These are phyloP conservation scores for Falcunculus frontatus DNA, from an alignment of 2,113 vertebrate species.

Conservation along the genomic window DNA sequence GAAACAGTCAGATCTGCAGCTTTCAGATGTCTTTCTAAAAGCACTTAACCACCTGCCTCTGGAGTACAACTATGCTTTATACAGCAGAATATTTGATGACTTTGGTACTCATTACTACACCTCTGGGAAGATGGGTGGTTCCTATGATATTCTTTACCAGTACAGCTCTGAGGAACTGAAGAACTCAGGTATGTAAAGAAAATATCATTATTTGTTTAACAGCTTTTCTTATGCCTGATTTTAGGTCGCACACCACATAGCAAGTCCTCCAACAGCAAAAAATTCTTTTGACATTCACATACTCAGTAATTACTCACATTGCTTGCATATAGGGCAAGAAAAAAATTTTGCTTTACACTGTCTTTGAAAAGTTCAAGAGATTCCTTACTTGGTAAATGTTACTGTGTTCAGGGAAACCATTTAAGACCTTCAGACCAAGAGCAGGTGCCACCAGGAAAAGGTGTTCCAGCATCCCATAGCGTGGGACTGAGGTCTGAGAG, in stretches of 20 bases:
- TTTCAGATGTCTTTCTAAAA: slow-evolving; percentile 83
- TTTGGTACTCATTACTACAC: slow-evolving; percentile 93
- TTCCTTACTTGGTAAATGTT: background rate
- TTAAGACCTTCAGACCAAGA: background rate
- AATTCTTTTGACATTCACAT: background rate
- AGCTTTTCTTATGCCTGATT: background rate
- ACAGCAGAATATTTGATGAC: slow-evolving; percentile 86
- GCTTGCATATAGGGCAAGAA: background rate
- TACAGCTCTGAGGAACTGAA: slow-evolving; percentile 80
- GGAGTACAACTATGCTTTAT: slow-evolving; percentile 89
- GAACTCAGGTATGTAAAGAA: slow-evolving; percentile 76
- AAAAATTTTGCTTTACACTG: background rate
- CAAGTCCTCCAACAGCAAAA: background rate
- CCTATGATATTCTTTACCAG: slow-evolving; percentile 91
- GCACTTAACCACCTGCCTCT: slow-evolving; percentile 85
- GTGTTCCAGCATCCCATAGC: background rate
- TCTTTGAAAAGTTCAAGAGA: background rate
- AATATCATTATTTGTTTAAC: background rate
- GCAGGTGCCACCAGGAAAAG: background rate
- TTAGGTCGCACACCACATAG: background rate
- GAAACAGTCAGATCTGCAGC: slow-evolving; percentile 76
- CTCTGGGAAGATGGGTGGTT: slow-evolving; percentile 84
- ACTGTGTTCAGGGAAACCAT: background rate
- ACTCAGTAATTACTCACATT: background rate
- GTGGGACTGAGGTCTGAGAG: background rate